A percentile compares a stretch with the other conserved stretches of the same genome.
Evolutionary conservation across 2,113 vertebrate species (phyloP).

Genomic region (Indicator indicator): DNA sequence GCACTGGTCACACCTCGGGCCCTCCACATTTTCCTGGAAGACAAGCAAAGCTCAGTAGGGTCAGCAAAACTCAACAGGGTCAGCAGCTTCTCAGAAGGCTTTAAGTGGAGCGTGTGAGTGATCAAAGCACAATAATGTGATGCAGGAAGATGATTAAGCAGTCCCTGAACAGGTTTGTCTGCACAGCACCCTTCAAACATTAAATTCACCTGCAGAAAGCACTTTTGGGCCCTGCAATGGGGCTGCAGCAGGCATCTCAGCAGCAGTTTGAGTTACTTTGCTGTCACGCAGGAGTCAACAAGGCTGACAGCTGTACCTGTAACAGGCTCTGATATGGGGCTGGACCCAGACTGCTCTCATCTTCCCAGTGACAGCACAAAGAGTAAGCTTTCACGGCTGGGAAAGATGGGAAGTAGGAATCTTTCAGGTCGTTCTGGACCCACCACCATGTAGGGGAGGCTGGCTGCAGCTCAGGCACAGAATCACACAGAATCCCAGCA

Average conservation of each 20-base stretch:
- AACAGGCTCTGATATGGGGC: accelerated
- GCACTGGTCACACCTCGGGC: constrained; percentile 88
- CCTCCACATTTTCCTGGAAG: constrained; percentile 93
- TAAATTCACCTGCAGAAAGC: neutral
- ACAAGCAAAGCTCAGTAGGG: neutral
- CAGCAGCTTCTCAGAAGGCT: neutral
- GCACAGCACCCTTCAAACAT: neutral
- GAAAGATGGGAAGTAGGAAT: neutral
- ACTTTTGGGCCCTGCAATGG: neutral
- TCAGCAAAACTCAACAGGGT: neutral
- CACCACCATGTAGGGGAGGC: accelerated
- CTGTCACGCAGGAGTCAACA: neutral
- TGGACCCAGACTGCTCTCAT: neutral
- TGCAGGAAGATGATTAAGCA: neutral
- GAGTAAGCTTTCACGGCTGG: neutral
- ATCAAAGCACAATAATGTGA: neutral
- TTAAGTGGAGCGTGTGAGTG: accelerated
- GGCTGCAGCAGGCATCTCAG: neutral
- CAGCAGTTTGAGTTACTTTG: neutral
- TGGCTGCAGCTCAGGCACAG: neutral
- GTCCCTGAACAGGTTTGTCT: neutral
- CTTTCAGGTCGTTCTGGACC: neutral
- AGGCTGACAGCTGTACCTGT: neutral
- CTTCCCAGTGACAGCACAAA: neutral
- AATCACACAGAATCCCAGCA: too few species aligned